Evolutionary conservation across 2,113 vertebrate species (phyloP).

Genomic region (Nothobranchius furzeri): DNA sequence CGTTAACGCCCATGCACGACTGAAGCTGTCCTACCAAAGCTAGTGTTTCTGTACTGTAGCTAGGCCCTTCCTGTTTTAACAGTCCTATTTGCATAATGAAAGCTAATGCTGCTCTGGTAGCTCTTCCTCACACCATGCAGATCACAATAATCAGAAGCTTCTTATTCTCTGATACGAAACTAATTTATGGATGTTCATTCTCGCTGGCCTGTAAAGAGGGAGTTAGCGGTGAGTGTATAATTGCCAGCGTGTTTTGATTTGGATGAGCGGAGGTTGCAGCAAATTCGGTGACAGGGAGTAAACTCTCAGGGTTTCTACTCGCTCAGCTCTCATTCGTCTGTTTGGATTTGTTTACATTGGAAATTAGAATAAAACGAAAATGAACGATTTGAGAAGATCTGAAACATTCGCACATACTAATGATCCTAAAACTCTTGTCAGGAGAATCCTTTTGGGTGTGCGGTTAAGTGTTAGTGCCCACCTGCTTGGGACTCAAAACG

Average conservation of each 20-base stretch:
- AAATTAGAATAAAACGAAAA: too few species aligned
- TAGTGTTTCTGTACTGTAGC: too few species aligned
- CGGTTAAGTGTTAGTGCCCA: slow-evolving; percentile 20
- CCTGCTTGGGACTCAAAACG: slow-evolving; percentile 14
- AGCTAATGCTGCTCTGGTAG: too few species aligned
- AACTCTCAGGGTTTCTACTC: not conserved
- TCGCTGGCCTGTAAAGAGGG: slow-evolving; percentile 6
- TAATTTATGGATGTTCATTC: slow-evolving; percentile 15
- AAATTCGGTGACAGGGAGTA: not conserved
- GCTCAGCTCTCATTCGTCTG: too few species aligned
- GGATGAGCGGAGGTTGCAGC: slow-evolving; percentile 5
- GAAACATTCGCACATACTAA: too few species aligned
- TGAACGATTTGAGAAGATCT: not conserved
- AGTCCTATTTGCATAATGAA: too few species aligned
- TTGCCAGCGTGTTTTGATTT: slow-evolving; percentile 13
- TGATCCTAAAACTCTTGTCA: not conserved
- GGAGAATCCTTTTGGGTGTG: slow-evolving; percentile 13
- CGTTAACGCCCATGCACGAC: too few species aligned
- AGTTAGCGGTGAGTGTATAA: slow-evolving; percentile 8
- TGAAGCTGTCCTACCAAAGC: too few species aligned
- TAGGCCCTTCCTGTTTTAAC: too few species aligned
- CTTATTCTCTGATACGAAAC: slow-evolving; percentile 10
- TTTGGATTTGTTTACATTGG: too few species aligned
- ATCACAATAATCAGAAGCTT: slow-evolving; percentile 5
- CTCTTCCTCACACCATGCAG: too few species aligned